These are phyloP conservation scores for Lutraria lutraria DNA, from an alignment of 2,888 invertebrate species.

Conservation along the genomic window DNA sequence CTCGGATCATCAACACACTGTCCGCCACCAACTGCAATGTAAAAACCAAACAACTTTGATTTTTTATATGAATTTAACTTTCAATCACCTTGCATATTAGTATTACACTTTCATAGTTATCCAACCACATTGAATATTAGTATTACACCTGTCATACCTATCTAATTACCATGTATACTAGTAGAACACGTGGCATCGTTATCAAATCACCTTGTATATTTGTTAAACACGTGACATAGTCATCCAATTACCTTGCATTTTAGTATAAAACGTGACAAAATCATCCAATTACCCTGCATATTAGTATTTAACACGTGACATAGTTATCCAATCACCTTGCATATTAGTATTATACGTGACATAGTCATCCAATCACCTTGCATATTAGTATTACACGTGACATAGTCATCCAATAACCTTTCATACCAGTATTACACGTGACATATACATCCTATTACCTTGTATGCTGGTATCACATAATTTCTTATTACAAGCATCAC, in stretches of 20 bases:
- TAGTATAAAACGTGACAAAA: not conserved
- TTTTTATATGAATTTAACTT: not conserved
- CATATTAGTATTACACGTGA: too few species aligned
- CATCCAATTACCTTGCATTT: not conserved
- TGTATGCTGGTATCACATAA: too few species aligned
- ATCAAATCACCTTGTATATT: too few species aligned
- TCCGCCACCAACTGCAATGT: not conserved
- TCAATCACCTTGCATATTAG: too few species aligned
- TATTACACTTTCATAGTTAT: too few species aligned
- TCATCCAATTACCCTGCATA: not conserved
- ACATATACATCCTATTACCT: too few species aligned
- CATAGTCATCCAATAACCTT: too few species aligned
- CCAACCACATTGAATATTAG: too few species aligned
- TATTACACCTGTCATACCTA: too few species aligned
- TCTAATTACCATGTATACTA: too few species aligned
- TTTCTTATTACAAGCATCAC: conserved; percentile 21
- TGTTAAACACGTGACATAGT: not conserved
- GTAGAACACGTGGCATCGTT: too few species aligned
- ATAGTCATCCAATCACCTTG: not conserved
- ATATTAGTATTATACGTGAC: not conserved
- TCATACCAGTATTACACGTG: too few species aligned
- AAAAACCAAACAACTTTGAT: not conserved
- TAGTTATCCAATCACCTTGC: not conserved
- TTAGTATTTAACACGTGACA: not conserved
- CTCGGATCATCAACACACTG: conserved; percentile 20